Evolutionary conservation across 2,797 vertebrate genomes (phyloP).

Genomic region (Spatula versicolor): DNA sequence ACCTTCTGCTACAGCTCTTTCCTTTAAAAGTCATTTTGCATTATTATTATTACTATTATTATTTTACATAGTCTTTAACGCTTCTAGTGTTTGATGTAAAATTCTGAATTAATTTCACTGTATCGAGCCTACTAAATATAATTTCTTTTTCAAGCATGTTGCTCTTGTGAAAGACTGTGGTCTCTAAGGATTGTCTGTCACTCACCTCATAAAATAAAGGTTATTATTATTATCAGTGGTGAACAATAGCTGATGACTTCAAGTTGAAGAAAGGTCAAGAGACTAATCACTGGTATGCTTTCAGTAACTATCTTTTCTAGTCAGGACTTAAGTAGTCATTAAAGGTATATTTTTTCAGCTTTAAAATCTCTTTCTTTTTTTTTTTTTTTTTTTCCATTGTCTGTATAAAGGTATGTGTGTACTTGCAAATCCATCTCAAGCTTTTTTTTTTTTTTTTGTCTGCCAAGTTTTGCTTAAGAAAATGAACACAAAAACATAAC

Average conservation of each 20-base stretch:
- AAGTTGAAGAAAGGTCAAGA: conserved; percentile 63
- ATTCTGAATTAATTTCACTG: conserved; percentile 45
- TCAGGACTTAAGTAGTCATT: conserved; percentile 20
- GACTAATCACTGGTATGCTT: conserved; percentile 60
- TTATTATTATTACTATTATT: not conserved
- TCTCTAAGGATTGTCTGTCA: conserved; percentile 44
- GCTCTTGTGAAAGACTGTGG: conserved; percentile 6
- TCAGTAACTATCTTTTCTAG: conserved; percentile 42
- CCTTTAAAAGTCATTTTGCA: conserved; percentile 6
- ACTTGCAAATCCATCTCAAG: not conserved
- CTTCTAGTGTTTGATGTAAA: conserved; percentile 23
- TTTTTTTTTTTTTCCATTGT: not conserved
- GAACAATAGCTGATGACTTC: conserved; percentile 55
- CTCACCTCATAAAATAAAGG: conserved; percentile 63
- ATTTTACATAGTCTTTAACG: not conserved
- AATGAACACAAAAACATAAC: not conserved
- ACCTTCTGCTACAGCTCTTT: not conserved
- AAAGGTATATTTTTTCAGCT: conserved; percentile 7
- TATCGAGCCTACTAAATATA: conserved; percentile 4
- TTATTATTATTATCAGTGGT: conserved; percentile 47
- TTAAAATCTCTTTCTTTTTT: not conserved
- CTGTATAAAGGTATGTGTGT: not conserved
- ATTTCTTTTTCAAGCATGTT: conserved; percentile 26
- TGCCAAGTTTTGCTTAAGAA: not conserved
- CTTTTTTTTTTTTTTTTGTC: not conserved